A percentile compares a stretch with the other conserved stretches of the same genome.
Conservation (phyloP, 2,113 vertebrate genomes). For the Motacilla alba region DNA sequence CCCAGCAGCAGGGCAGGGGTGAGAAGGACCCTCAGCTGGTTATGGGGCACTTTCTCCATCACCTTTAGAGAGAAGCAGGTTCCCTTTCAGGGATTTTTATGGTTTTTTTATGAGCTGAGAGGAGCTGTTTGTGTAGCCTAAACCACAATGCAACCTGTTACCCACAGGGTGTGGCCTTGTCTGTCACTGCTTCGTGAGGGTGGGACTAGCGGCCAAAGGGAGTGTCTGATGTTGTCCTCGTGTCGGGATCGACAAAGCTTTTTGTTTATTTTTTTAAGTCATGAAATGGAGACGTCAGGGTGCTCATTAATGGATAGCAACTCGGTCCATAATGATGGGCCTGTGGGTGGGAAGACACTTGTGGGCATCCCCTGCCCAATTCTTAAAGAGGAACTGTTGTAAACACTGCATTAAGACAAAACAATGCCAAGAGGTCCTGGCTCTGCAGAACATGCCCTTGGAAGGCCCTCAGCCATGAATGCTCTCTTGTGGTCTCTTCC, state of each 20-base stretch:
- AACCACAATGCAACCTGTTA: not conserved
- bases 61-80: not conserved
- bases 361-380: not conserved
- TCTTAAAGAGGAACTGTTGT: not conserved
- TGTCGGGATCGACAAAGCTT: not conserved
- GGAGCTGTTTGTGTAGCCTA: not conserved
- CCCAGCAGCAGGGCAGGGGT: not conserved
- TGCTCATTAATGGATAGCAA: not conserved
- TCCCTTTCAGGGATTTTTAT: not conserved
- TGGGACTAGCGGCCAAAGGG: not conserved
- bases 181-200: not conserved
- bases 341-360: not conserved
- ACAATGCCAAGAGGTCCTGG: not conserved
- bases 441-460: not conserved
- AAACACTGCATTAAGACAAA: not conserved
- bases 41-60: not conserved
- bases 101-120: not conserved
- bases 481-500: not conserved
- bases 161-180: not conserved
- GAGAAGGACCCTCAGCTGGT: not conserved
- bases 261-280: not conserved
- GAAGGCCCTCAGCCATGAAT: not conserved
- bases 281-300: fast-evolving
- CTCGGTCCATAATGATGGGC: not conserved
- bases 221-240: not conserved